Conservation (phyloP, 2,888 invertebrate genomes). For the Gandaritis pyraliata region DNA sequence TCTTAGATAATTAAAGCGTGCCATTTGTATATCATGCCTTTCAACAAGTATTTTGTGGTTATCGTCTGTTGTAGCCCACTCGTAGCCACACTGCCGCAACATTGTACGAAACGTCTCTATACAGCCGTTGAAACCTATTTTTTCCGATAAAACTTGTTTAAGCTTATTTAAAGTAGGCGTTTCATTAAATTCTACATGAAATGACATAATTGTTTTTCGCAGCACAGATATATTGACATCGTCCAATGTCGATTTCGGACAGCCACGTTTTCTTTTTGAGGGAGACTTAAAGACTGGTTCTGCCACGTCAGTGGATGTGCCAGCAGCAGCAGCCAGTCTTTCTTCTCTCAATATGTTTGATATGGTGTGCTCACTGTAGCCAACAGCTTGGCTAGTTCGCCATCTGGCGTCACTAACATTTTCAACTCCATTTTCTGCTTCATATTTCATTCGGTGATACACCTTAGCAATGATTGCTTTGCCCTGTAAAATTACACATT, state of each 20-base stretch:
- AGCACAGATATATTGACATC: constrained; percentile 16
- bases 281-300: constrained; percentile 13
- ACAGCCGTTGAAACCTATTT: constrained; percentile 15
- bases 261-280: constrained; percentile 11
- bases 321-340: constrained; percentile 3
- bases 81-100: constrained; percentile 15
- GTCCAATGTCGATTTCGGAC: constrained; percentile 16
- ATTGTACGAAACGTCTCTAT: constrained; percentile 16
- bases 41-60: constrained; percentile 19
- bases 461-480: constrained; percentile 6
- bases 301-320: constrained; percentile 2
- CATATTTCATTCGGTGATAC: constrained; percentile 15
- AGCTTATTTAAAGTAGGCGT: constrained; percentile 8
- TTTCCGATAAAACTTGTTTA: not conserved
- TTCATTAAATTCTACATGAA: constrained; percentile 14
- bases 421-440: constrained; percentile 20
- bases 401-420: constrained; percentile 29
- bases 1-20: constrained; percentile 12
- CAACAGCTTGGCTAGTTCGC: constrained; percentile 27
- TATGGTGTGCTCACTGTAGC: constrained; percentile 24
- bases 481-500: not conserved
- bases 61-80: constrained; percentile 9
- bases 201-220: constrained; percentile 16
- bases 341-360: constrained; percentile 25
- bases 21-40: constrained; percentile 17